phyloP scores from a whole-genome alignment of 2,113 vertebrate genomes.

The Pheucticus melanocephalus region DNA sequence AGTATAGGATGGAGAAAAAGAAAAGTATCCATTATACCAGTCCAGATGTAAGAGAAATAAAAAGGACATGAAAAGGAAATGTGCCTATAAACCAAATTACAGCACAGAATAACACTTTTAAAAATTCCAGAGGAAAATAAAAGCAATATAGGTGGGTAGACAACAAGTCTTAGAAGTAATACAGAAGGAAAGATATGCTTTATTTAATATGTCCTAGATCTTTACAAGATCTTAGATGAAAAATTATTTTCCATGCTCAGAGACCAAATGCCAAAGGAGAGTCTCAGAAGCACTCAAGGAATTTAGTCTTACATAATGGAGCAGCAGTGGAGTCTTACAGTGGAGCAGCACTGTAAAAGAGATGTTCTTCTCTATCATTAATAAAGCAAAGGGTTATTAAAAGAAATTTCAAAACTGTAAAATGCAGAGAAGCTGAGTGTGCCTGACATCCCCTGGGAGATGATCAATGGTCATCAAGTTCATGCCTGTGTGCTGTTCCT shows the following conservation, averaged over 20 bases:
- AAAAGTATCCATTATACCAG: not conserved
- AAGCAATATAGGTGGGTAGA: not conserved
- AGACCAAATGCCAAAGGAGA: not conserved
- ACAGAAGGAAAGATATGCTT: not conserved
- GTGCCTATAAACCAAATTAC: not conserved
- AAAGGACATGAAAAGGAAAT: not conserved
- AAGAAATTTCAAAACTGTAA: not conserved
- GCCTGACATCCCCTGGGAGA: not conserved
- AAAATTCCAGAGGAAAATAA: not conserved
- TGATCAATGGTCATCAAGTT: not conserved
- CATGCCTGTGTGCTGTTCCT: not conserved
- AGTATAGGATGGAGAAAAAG: not conserved
- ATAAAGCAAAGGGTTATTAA: not conserved
- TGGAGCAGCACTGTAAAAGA: not conserved
- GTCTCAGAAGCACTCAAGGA: not conserved
- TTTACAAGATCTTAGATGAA: not conserved
- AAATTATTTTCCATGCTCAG: not conserved
- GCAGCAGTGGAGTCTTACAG: too few relatives aligned
- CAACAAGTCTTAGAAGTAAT: not conserved
- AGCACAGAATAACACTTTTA: accelerated
- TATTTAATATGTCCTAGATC: not conserved
- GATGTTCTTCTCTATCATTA: not conserved
- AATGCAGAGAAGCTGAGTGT: not conserved
- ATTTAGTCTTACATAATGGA: not conserved
- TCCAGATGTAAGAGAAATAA: not conserved